Base-by-base conservation (phyloP, 2,113 vertebrate genomes). In the Nymphicus hollandicus region DNA sequence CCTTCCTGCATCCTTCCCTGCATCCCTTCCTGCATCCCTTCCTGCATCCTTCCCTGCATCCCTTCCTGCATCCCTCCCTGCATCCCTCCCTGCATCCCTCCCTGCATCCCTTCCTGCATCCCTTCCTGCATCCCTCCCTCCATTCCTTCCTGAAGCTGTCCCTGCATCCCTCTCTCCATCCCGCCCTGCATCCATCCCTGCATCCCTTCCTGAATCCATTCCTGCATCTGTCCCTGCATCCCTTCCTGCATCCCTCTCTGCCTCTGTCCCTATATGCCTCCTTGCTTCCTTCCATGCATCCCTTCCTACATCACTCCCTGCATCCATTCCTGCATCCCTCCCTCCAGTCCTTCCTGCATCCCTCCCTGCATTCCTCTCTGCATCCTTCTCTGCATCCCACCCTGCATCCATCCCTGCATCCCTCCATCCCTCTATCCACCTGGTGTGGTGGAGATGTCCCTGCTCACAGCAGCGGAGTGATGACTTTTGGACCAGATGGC, bases 61-160 rank as follows among this genome's bases (percentile, higher is more conserved):
- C 9, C 1, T 47, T 4, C 16, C 5, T 79, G 6, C 20, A 13
- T 24, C 11, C 2, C 3, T 24, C 9, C 11, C 17, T 64, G 11
- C 39, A 7, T 31, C 41, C 7, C 5, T 18, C 8, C 6, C 8
- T 27, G 1, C 37, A 19, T 10, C 43, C 10, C 1, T 17, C 11
- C 52, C 8, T 56, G 1, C 29, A 10, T 31, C 27, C 3, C 2
- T 28, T 3, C 13, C 13, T 76, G 9, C 10, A 19, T 43, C 29
- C 16, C 2, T 55, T 9, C 13, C 13, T 65, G 3, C 20, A 11
- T 52, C n/a, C 15, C 1, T 39, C 2, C 18, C 52, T n/a, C n/a
- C n/a, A n/a, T 8, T 56, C 1, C 29, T 10, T 31, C 27, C 3
- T 2, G n/a, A n/a, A n/a, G n/a, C n/a, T n/a, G n/a, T 28, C 4